Base-by-base conservation (phyloP, 35 echinoderm and acorn worm genomes). In the Heliocidaris erythrogramma region DNA sequence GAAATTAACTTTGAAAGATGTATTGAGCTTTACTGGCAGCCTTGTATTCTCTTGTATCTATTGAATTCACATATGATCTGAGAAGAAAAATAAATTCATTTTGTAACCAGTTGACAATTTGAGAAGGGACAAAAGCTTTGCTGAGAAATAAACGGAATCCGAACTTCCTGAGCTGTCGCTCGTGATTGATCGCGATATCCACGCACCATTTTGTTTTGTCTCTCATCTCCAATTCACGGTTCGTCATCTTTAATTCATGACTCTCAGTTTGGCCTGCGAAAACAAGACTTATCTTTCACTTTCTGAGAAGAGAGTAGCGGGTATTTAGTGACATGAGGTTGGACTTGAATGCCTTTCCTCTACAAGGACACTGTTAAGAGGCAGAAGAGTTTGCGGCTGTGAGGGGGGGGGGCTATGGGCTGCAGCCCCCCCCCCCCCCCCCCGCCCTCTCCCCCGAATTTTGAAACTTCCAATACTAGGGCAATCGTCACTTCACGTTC, bases 51-150 rank as follows among this genome's bases (percentile, higher is more conserved):
- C 21, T 78, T 78, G 21, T n/a, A 3, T 78, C 18, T 78, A n/a
- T 78, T 78, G 65, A 78, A 78, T 1, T 42, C 35, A 42, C 27
- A 27, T n/a, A 56, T 13, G 8, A 56, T 56, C 52, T 56, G 52
- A 56, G 14, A 11, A 56, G 21, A 78, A 78, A 21, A 8, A 78
- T 27, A 27, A 78, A 78, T 78, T 78, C 18, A 78, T 78, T 42
- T 78, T 78, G 65, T 78, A 78, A 27, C 65, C 65, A 78, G 65
- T n/a, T 78, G 65, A 78, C 65, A 78, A n/a, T 78, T 78, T n/a
- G 27, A 78, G 27, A 78, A 4, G n/a, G n/a, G n/a, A n/a, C n/a
- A 4, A 2, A 18, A 17, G 8, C 65, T n/a, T 5, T 7, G 27
- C 5, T 0, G 65, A n/a, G 18, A 78, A 78, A n/a, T 21, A 78